phyloP scores from a whole-genome alignment of 1,140 invertebrate species.

The Cydia fagiglandana region DNA sequence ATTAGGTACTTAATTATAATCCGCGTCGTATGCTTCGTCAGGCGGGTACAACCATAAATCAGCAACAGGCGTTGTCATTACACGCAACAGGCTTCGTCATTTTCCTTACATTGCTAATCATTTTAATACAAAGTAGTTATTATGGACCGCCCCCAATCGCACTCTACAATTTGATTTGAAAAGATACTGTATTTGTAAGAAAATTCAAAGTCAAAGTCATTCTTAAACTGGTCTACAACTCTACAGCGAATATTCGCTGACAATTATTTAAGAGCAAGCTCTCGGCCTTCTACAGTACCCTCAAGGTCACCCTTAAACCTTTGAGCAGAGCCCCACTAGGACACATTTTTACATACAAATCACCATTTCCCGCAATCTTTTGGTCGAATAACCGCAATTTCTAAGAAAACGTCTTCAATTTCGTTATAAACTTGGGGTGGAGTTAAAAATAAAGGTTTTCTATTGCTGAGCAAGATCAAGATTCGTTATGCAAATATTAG shows the following conservation, averaged over 20 bases:
- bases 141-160: too few relatives aligned
- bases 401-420: neutral
- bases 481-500: neutral
- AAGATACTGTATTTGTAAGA: too few relatives aligned
- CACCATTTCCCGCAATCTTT: conserved; percentile 7
- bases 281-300: neutral
- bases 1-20: too few relatives aligned
- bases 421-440: neutral
- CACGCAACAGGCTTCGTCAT: too few relatives aligned
- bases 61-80: too few relatives aligned
- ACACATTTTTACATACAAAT: conserved; percentile 18
- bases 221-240: neutral
- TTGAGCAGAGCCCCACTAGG: conserved; percentile 3
- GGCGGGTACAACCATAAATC: too few relatives aligned
- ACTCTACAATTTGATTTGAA: too few relatives aligned
- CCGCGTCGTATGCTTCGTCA: too few relatives aligned
- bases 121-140: too few relatives aligned
- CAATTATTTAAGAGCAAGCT: neutral
- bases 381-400: conserved; percentile 5
- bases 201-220: too few relatives aligned
- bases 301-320: conserved; percentile 26
- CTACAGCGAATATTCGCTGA: neutral
- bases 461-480: neutral
- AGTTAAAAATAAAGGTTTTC: neutral
- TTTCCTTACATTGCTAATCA: too few relatives aligned